These are phyloP conservation scores for Meghimatium bilineatum DNA, from an alignment of 2,888 invertebrate genomes.

Conservation along the genomic window DNA sequence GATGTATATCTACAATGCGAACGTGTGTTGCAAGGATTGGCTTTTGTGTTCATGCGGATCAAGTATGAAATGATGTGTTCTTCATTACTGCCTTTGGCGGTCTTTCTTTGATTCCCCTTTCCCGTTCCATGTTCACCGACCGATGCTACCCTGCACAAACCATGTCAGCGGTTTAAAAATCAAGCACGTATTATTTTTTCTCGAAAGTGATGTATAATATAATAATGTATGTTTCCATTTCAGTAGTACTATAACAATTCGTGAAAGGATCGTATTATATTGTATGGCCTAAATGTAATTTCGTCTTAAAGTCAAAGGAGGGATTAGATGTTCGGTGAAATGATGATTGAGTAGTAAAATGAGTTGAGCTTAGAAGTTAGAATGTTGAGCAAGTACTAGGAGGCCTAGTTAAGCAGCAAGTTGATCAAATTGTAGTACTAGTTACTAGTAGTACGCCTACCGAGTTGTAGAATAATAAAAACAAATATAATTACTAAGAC, in stretches of 20 bases:
- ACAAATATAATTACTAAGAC: no score
- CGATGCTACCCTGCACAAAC: neutral
- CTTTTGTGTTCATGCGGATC: neutral
- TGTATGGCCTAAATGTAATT: neutral
- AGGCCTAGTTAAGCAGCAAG: no score
- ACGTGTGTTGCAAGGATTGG: neutral
- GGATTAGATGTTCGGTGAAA: no score
- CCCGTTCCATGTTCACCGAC: neutral
- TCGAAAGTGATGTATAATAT: no score
- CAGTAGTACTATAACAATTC: neutral
- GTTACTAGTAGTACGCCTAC: no score
- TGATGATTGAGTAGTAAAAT: no score
- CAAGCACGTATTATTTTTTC: neutral
- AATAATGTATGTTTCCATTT: neutral
- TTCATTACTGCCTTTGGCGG: constrained; percentile 18
- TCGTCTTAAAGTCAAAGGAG: no score
- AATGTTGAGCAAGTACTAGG: no score
- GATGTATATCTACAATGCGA: neutral
- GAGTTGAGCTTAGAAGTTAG: no score
- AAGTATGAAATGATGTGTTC: neutral
- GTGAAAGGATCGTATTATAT: neutral
- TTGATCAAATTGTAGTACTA: no score
- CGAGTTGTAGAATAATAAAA: no score
- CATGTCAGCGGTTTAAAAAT: neutral
- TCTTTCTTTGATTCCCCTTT: constrained; percentile 26